Base-by-base conservation (phyloP, 1,140 invertebrate genomes). In the Diploscapter pachys region DNA sequence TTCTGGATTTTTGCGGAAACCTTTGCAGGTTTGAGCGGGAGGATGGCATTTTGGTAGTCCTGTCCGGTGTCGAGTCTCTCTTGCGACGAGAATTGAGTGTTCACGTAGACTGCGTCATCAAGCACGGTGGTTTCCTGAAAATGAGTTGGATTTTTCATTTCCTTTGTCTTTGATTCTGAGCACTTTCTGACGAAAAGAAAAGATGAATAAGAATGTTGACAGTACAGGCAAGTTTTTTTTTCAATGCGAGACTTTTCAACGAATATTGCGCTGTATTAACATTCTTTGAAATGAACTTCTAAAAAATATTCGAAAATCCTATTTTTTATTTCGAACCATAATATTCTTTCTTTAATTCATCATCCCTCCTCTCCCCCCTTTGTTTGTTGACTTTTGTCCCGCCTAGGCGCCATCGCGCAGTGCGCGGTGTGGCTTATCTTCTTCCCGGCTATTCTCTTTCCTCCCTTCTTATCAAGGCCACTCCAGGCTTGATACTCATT, bases 21-120 rank as follows among this genome's bases (percentile, higher is more conserved):
- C 31, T 31, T 31, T 31, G 31, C 31, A 31, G 31, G 31, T 31
- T 31, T 31, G 31, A 31, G 31, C 5, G 83, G 81, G 9, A 84
- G 67, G 49, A 80, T 63, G 5, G 83, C 78, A 63, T 84, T 84
- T 48, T 82, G 82, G 68, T 84, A 84, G 52, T 84, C 82, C 54
- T 82, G 75, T 13, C 75, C 57, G 51, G 48, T 73, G 11, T 48
- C 57, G 2, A 65, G 71, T 48, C 50, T 13, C 0, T 3, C n/a
- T 13, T 53, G 13, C 64, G 51, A 56, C 4, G 63, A 48, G 9
- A 74, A 53, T 50, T 75, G 59, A 9, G 77, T 78, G 55, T 78
- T 78, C 63, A 74, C 76, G 66, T 78, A 78, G 51, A 78, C 75
- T 2, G 70, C 77, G 31, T 78, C 77, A 57, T 78, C 76, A 48